Evolutionary conservation across 2,888 invertebrate species (phyloP), one percentile per base, ranked within the genome.

Genomic region (Drepanosiphum platanoidis): DNA sequence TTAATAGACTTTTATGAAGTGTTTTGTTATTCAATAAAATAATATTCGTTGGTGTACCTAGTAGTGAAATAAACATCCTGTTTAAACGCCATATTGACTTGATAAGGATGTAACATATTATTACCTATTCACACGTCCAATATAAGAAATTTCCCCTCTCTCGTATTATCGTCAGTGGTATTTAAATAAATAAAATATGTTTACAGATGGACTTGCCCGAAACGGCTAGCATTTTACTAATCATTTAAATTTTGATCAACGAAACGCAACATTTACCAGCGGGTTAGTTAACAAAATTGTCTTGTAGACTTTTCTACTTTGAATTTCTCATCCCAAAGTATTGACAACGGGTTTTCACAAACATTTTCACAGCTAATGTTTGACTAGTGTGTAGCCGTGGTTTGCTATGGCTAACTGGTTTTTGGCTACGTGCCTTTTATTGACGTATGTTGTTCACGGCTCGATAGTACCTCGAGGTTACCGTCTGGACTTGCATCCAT

Each of bases 401-500:
- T 42, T 64, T 30, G 75, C 46, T 68, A 84, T 84, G 84, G 84
- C 75, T 75, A 52, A 32, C 36, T 77, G 84, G 84, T 75, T 66
- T 8, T 36, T 84, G 66, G 84, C 84, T 30, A 68, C 66, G 36
- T 75, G 66, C 30, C 75, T 84, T 46, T 36, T 77, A 27, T 64
- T 46, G 7, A 58, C 30, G 3, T 52, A 36, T 18, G 22, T 27
- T 18, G 61, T 64, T 7, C 64, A 68, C 22, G 9, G 86, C 64
- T 82, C 86, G 4, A 86, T 88, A 11, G 86, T 91, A 46, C 95
- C 95, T 0, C 92, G 91, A 0, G 92, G 91, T 7, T 95, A 95
- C 89, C 91, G 91, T 34, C 88, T 95, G 46, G 92, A 93, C 86
- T 88, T 95, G 15, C 92, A 93, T 86, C 94, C 95, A 0, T 92